Base-by-base conservation (phyloP, 2,113 vertebrate genomes). In the Sylvicapra grimmia region DNA sequence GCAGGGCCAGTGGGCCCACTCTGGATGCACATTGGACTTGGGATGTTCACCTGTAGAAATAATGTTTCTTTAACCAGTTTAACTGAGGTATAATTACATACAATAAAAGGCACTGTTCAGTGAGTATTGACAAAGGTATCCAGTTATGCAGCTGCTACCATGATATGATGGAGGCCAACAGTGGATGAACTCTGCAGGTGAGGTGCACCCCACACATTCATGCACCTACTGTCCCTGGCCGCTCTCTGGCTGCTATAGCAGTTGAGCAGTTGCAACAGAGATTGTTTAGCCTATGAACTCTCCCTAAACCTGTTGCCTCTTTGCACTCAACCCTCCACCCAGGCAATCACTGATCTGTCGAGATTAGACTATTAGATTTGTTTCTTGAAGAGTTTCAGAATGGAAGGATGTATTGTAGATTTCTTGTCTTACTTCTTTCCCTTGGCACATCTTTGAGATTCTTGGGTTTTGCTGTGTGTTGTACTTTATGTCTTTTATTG, bases 121-220 rank as follows among this genome's bases (percentile, higher is more conserved):
- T 47, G 65, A 16, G 23, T 27, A 31, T 65, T 25, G 65, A 40
- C 36, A 36, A 40, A 27, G 4, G 36, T 25, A 14, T 16, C 11
- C 33, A 14, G 72, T 12, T 40, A 1, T 2, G 14, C 7, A 5
- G 1, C 47, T 13, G 40, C 47, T 53, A 3, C 82, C 10, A 0
- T 40, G 6, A 68, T 36, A 2, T 8, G 82, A 27, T 15, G 18
- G 27, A 29, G 49, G 58, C 36, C 29, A 12, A 19, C 11, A 4
- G 54, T 18, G 1, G 75, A 3, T 3, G 12, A 8, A 3, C 33
- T 4, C 1, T 27, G 11, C 29, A 53, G 29, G 58, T 63, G 23
- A 5, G 19, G 8, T 3, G 47, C 1, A 2, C 56, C 31, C 2
- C 5, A 1, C 27, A 21, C 19, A 3, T 9, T 12, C 44, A 8